Base-by-base conservation (phyloP, 2,888 invertebrate genomes). In the Dryomyza anilis region DNA sequence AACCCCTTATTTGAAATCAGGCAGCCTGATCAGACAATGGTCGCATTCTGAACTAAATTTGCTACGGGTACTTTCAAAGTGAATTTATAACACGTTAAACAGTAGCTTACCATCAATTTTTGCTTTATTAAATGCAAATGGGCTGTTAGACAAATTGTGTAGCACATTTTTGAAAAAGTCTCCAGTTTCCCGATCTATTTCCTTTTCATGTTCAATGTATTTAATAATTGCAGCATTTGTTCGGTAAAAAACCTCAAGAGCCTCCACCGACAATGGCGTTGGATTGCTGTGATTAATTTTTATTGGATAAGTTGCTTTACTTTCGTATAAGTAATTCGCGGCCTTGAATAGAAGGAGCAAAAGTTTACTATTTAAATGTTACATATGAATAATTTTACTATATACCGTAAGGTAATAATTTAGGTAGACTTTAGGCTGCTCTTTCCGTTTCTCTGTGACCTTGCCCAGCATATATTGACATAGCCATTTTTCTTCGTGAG, bases 401-500 rank as follows among this genome's bases (percentile, higher is more conserved):
- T 66, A 68, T 68, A 89, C 89, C 81, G 89, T 88, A 74, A 89
- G 85, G 79, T 96, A 97, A 84, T 93, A 91, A 70, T 90, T 87
- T 52, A 96, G 85, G 82, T 90, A 94, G 25, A 89, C 85, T 14
- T 87, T 86, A 0, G 94, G 91, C 64, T 90, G 87, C 69, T 89
- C 89, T 70, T 90, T 89, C 66, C 89, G 87, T 78, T 97, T 98
- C 81, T 97, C 96, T 0, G 92, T 89, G 60, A 96, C 91, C 87
- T 98, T 98, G 0, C 95, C 97, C n/a, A 97, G 85, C 92, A 97
- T 95, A 78, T 96, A 97, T 81, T 94, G 93, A 76, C 93, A 91
- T 36, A 96, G 85, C 97, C 97, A 98, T 64, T 91, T 87, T 77
- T 97, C 96, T 78, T 96, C 95, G 69, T 89, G 88, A 1, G 85